Base-by-base conservation (phyloP, 1,140 invertebrate genomes). In the Anastrepha ludens region DNA sequence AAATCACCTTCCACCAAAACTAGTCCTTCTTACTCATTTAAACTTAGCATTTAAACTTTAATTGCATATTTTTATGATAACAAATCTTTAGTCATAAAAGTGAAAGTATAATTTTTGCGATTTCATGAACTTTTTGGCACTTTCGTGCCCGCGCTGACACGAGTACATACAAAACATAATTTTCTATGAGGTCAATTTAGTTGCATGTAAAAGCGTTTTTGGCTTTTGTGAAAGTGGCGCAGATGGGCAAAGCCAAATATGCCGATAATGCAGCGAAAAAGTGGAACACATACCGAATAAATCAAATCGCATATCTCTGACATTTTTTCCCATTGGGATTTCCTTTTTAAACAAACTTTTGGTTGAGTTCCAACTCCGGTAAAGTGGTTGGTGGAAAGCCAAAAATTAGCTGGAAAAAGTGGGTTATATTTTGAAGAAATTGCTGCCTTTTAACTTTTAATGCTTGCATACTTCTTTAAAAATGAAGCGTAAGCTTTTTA, bases 131-230 rank as follows among this genome's bases (percentile, higher is more conserved):
- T 62, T 62, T 15, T 41, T 55, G 64, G 70, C 70, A n/a, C 39
- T n/a, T 13, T 15, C 11, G 44, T 55, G 13, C n/a, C 29, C 60
- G 13, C 60, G 39, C 70, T 70, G 9, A 7, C 44, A 44, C 17
- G 47, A 20, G 8, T 29, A 29, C 74, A 81, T 44, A 55, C 44
- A 7, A 55, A 29, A 20, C 74, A 55, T 50, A 0, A 81, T 29
- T 55, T 17, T 50, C 74, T 29, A 47, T 81, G 47, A 81, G 74
- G 74, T 81, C 74, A 81, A 81, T 81, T 81, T 29, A 55, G 74
- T 81, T 81, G 74, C 74, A 55, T 81, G 74, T 55, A 81, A 81
- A 81, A 81, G 74, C 74, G 74, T 55, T 81, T 55, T 81, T 81
- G 74, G 74, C 74, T 55, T 81, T 81, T 55, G 74, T 81, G 47